Percentiles rank a stretch among this genome's conserved stretches.
phyloP scores from a whole-genome alignment of 1,140 invertebrate genomes.

The Anagrus nilaparvatae region DNA sequence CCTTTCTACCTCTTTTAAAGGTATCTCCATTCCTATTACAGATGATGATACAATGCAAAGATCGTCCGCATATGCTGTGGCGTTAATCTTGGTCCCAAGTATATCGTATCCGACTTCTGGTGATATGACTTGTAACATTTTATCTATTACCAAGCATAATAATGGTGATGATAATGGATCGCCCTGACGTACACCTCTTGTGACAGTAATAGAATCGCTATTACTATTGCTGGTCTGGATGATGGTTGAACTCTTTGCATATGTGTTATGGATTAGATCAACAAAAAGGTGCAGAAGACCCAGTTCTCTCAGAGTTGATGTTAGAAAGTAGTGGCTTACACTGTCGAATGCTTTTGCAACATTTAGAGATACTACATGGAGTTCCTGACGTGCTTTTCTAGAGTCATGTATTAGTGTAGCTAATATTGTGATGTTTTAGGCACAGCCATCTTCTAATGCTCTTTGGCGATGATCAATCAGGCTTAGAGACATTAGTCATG shows the following conservation, averaged over 20 bases:
- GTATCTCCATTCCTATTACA: too few species aligned
- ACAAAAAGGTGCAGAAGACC: conserved; percentile 5
- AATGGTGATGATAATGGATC: conserved; percentile 20
- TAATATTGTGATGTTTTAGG: conserved; percentile 7
- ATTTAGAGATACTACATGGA: conserved; percentile 16
- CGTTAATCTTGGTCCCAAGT: too few species aligned
- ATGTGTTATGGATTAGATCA: conserved; percentile 2
- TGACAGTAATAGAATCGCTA: conserved; percentile 1
- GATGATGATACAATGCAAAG: too few species aligned
- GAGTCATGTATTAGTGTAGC: conserved; percentile 6
- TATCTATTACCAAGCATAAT: conserved; percentile 14
- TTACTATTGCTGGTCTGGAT: neutral
- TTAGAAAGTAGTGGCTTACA: neutral
- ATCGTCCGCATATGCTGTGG: too few species aligned
- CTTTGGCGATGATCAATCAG: conserved; percentile 13
- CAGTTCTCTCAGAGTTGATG: neutral
- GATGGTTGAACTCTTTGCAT: conserved; percentile 6
- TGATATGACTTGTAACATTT: conserved; percentile 13
- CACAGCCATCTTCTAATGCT: conserved; percentile 15
- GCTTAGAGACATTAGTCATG: neutral
- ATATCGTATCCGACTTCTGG: conserved; percentile 14
- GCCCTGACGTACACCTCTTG: conserved; percentile 5
- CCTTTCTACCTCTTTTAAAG: too few species aligned
- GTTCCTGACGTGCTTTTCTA: neutral
- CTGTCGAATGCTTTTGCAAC: conserved; percentile 20